Evolutionary conservation across 2,113 vertebrate genomes (phyloP), one percentile per base, ranked within the genome.

Genomic region (Catharus bicknelli): DNA sequence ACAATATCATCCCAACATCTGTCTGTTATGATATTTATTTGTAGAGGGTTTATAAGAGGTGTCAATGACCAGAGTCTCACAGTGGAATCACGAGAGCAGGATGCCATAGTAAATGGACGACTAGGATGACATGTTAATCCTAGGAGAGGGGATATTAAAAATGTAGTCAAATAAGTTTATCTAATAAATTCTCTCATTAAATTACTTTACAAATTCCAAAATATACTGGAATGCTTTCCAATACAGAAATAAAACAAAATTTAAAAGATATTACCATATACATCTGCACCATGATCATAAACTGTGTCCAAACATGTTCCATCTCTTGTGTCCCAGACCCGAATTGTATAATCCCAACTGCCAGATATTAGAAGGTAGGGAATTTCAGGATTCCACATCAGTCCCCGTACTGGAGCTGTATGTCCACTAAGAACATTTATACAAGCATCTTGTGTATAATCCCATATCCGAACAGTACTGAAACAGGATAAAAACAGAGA

Each of bases 351-450:
- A 96, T 99, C 99, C 99, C 99, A 99, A 68, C 99, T 99, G 48
- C 99, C 99, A n/a, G 99, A 99, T 64, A 99, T 97, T 26, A 99
- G 97, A 16, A 99, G 98, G 80, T 99, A 99, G 3, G 99, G 99
- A 86, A 99, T 98, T 97, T 99, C 99, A 4, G 99, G 98, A 96
- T 99, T 99, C 99, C 99, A 99, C 99, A 99, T 96, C 51, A 99
- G 95, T 55, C 99, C 99, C 83, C 99, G 97, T 43, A 99, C 99
- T 5, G 99, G 99, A 68, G 98, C 98, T 25, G 97, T 98, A 81
- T 99, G 99, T 40, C 99, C 99, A 74, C 97, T 99, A 66, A 99
- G 98, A 78, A 99, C 96, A 80, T 97, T 99, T 96, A 99, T 99
- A 75, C 99, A 99, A 16, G 99, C 98, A 50, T 99, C 99, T 92